A percentile compares a stretch with the other conserved stretches of the same genome.
Evolutionary conservation across 1,140 invertebrate genomes (phyloP).

Genomic region (Hylaeus anthracinus): DNA sequence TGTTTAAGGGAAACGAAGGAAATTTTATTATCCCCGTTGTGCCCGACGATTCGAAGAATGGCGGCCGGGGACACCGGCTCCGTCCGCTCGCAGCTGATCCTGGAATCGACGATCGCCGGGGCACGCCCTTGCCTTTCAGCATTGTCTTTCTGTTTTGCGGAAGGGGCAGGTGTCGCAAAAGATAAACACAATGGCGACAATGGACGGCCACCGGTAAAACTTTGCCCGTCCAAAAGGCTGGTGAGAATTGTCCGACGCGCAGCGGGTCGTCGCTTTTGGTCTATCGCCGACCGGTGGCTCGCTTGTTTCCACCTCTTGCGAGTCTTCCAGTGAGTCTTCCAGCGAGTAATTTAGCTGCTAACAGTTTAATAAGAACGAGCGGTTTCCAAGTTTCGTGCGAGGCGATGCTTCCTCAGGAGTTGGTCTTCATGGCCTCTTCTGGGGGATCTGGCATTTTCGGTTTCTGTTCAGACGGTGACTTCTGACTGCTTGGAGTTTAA

Average conservation of each 20-base stretch:
- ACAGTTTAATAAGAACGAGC: conserved; percentile 39
- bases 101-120: background rate
- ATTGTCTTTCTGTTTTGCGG: conserved; percentile 56
- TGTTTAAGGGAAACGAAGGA: conserved; percentile 32
- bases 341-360: conserved; percentile 6
- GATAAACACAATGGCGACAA: conserved; percentile 56
- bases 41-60: background rate
- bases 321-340: too few species aligned
- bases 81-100: background rate
- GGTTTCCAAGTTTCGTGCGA: background rate
- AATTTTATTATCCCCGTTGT: conserved; percentile 23
- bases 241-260: conserved; percentile 24
- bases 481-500: too few species aligned
- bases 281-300: conserved; percentile 8
- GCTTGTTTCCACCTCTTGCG: conserved; percentile 24
- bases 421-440: background rate
- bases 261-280: conserved; percentile 36
- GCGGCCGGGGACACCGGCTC: too few species aligned
- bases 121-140: background rate
- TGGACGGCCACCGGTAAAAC: conserved; percentile 59
- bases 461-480: background rate
- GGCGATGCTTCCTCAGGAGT: background rate
- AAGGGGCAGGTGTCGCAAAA: conserved; percentile 58
- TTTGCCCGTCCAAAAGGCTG: conserved; percentile 44
- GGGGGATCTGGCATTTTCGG: background rate